These are phyloP conservation scores for Seladonia tumulorum DNA, from an alignment of 2,888 invertebrate genomes.

Conservation along the genomic window DNA sequence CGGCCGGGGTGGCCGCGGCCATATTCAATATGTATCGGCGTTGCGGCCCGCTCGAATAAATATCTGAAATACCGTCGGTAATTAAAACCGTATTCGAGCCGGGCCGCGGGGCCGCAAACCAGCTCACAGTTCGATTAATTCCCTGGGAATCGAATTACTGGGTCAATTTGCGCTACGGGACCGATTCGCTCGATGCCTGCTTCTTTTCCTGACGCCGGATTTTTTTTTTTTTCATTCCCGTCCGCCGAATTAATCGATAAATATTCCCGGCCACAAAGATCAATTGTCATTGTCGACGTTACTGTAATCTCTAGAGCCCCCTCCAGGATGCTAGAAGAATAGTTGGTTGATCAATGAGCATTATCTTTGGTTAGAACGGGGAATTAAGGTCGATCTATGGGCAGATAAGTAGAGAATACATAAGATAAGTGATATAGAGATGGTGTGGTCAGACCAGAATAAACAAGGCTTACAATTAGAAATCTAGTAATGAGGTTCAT, in stretches of 20 bases:
- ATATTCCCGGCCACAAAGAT: neutral
- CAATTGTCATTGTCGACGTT: neutral
- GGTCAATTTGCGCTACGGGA: constrained; percentile 38
- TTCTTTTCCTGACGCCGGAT: neutral
- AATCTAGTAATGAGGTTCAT: too few relatives aligned
- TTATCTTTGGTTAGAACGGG: too few relatives aligned
- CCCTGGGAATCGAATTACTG: constrained; percentile 50
- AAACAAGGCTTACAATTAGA: too few relatives aligned
- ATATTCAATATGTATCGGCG: constrained; percentile 35
- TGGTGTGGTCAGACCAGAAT: too few relatives aligned
- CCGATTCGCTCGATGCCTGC: neutral
- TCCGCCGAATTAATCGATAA: neutral
- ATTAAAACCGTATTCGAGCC: constrained; percentile 43
- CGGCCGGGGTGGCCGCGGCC: neutral
- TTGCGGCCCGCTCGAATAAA: constrained; percentile 26
- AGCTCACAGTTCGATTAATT: constrained; percentile 50
- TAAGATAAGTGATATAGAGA: too few relatives aligned
- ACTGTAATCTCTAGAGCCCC: too few relatives aligned
- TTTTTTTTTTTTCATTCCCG: neutral
- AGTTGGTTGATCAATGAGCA: too few relatives aligned
- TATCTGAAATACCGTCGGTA: constrained; percentile 42
- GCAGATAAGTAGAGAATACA: too few relatives aligned
- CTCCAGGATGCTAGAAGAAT: too few relatives aligned
- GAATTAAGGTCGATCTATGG: too few relatives aligned
- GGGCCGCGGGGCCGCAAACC: constrained; percentile 21